Percentiles rank a stretch among this genome's conserved stretches.
phyloP scores from a whole-genome alignment of 2,888 invertebrate species.

The Sesia apiformis region DNA sequence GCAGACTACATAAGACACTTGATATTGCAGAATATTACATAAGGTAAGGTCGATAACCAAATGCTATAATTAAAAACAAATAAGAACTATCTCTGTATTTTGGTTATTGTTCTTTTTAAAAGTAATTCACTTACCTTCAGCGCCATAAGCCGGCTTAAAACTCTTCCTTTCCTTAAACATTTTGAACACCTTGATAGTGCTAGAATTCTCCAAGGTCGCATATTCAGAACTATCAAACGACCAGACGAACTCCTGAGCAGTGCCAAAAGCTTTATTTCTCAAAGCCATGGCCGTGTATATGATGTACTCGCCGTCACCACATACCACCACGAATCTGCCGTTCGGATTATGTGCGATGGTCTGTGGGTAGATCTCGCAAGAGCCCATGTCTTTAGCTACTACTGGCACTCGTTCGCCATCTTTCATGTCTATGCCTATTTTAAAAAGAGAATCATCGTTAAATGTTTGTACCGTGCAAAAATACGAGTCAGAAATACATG shows the following conservation, averaged over 20 bases:
- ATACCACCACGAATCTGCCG: conserved; percentile 93
- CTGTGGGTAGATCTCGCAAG: conserved; percentile 99
- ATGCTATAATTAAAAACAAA: not conserved
- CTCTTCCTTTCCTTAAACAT: conserved; percentile 98
- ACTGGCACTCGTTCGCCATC: conserved; percentile 96
- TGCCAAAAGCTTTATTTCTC: conserved; percentile 98
- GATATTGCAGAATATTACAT: too few species aligned
- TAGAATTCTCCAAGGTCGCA: conserved; percentile 90
- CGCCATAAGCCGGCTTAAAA: conserved; percentile 97
- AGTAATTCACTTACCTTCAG: conserved; percentile 79
- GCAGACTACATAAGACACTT: too few species aligned
- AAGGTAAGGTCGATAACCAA: too few species aligned
- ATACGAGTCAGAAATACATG: not conserved
- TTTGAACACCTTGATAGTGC: conserved; percentile 94
- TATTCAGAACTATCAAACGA: conserved; percentile 96
- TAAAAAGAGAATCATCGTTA: too few species aligned
- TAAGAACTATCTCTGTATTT: not conserved
- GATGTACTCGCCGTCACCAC: conserved; percentile 99
- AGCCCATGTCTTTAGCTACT: conserved; percentile 98
- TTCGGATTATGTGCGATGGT: conserved; percentile 99
- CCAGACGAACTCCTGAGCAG: conserved; percentile 99
- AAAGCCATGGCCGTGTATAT: conserved; percentile 99
- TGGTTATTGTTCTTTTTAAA: not conserved
- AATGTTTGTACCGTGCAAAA: too few species aligned
- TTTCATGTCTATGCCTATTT: conserved; percentile 78